phyloP scores from a whole-genome alignment of 2,888 invertebrate genomes.

The Pandemis corylana region DNA sequence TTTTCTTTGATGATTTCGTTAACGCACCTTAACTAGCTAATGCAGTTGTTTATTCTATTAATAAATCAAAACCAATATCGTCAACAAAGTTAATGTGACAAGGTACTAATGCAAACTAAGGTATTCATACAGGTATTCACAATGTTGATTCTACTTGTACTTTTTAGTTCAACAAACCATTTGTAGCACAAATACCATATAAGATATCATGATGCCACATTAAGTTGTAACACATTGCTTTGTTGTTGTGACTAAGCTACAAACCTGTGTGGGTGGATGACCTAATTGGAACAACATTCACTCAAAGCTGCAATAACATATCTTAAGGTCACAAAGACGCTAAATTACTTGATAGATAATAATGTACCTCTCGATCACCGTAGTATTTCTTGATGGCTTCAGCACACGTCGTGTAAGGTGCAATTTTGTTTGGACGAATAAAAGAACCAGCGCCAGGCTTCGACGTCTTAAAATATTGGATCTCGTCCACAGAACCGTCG shows the following conservation, averaged over 20 bases:
- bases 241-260: slow-evolving; percentile 34
- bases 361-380: slow-evolving; percentile 76
- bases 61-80: no score
- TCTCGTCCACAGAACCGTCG: slow-evolving; percentile 92
- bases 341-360: background rate
- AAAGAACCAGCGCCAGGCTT: slow-evolving; percentile 95
- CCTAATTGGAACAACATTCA: slow-evolving; percentile 46
- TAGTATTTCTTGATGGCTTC: slow-evolving; percentile 87
- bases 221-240: slow-evolving; percentile 15
- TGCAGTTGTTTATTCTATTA: no score
- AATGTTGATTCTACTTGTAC: background rate
- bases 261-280: slow-evolving; percentile 53
- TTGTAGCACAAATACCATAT: slow-evolving; percentile 19
- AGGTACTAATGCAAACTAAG: no score
- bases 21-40: no score
- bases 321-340: background rate
- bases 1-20: no score
- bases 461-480: slow-evolving; percentile 91
- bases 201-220: background rate
- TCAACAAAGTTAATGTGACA: no score
- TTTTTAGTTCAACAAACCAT: slow-evolving; percentile 9
- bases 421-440: slow-evolving; percentile 92
- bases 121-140: no score
- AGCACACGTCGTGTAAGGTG: slow-evolving; percentile 88
- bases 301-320: slow-evolving; percentile 1